Percentiles rank a stretch among this genome's conserved stretches.
phyloP scores from a whole-genome alignment of 2,113 vertebrate species.

The Mystacornis crossleyi region DNA sequence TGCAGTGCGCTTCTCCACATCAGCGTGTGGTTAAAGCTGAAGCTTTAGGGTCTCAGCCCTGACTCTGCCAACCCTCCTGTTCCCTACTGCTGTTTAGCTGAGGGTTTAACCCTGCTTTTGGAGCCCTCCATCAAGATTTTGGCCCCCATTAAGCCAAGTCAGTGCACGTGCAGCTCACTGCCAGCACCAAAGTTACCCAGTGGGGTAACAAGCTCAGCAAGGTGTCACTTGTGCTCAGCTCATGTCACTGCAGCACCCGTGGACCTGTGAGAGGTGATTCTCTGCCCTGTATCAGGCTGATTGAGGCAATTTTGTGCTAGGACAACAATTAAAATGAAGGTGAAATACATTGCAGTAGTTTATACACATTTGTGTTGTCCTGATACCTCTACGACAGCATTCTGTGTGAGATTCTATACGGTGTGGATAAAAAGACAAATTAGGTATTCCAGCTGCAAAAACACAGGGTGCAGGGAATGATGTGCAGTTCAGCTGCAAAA shows the following conservation, averaged over 20 bases:
- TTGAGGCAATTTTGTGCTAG: background rate
- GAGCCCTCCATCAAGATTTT: background rate
- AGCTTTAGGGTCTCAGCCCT: background rate
- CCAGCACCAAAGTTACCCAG: background rate
- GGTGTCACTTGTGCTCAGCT: fast-evolving
- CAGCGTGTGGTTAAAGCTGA: fast-evolving
- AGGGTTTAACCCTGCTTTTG: fast-evolving
- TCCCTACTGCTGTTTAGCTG: background rate
- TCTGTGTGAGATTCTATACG: background rate
- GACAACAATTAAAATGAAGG: background rate
- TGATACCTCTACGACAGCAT: background rate
- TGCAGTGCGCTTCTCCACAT: fast-evolving
- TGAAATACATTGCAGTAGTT: background rate
- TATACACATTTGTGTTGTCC: background rate
- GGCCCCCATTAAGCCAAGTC: background rate
- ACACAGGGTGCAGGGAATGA: background rate
- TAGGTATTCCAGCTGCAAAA: conserved; percentile 53
- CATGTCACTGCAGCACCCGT: fast-evolving
- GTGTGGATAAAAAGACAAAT: conserved; percentile 19
- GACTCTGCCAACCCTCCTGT: background rate
- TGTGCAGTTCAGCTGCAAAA: conserved; percentile 52
- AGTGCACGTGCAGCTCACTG: background rate
- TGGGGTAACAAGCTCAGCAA: background rate
- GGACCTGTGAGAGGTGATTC: background rate
- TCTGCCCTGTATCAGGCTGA: background rate